phyloP scores from a whole-genome alignment of 2,797 vertebrate genomes.

The Merluccius polli region DNA sequence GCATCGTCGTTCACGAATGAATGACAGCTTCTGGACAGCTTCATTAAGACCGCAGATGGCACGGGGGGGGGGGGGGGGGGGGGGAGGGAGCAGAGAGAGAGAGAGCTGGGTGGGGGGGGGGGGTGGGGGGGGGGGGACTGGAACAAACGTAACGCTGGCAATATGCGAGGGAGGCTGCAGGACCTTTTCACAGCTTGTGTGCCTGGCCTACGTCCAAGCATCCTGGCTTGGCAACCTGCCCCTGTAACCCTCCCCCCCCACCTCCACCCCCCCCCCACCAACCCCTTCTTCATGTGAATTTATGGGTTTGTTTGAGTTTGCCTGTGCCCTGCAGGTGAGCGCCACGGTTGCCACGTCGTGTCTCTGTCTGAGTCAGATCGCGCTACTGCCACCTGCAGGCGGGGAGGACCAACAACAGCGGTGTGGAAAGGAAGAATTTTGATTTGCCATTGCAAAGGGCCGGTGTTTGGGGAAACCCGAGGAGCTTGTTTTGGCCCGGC shows the following conservation, averaged over 20 bases:
- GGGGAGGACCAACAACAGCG: not conserved
- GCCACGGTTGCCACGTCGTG: not conserved
- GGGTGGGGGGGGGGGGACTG: constrained; percentile 46
- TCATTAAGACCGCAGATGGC: constrained; percentile 73
- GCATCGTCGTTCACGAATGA: constrained; percentile 60
- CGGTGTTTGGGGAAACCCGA: not conserved
- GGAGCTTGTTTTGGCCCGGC: not conserved
- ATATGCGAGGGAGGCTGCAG: constrained; percentile 56
- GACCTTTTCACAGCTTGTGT: constrained; percentile 66
- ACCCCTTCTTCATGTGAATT: not conserved
- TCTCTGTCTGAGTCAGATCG: not conserved
- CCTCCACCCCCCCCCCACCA: constrained; percentile 18
- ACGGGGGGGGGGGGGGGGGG: constrained; percentile 50
- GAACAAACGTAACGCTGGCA: constrained; percentile 62
- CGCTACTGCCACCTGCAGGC: not conserved
- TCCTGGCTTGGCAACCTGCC: constrained; percentile 45
- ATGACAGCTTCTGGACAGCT: constrained; percentile 67
- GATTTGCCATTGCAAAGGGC: too few species aligned
- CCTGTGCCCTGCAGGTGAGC: constrained; percentile 50
- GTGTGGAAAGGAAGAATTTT: not conserved
- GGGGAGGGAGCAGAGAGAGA: constrained; percentile 31
- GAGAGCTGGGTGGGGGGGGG: constrained; percentile 51
- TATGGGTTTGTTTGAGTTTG: constrained; percentile 36
- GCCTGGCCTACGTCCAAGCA: constrained; percentile 57
- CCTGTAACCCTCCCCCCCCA: constrained; percentile 16